Conservation (phyloP, 2,113 vertebrate genomes). For the Calidris pugnax region DNA sequence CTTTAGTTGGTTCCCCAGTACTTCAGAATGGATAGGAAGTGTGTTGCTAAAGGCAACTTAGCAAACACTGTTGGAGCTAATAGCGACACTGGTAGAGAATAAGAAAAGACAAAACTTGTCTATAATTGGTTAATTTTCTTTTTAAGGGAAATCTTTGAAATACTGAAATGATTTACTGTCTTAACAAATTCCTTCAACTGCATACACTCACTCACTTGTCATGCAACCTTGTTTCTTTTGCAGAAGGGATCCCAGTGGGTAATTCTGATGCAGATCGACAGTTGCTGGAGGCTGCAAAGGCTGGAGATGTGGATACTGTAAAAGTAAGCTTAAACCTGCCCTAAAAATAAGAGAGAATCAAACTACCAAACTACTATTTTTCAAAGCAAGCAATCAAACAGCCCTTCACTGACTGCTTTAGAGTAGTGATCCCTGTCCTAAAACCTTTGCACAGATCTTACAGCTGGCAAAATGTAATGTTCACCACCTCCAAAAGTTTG, state of each 20-base stretch:
- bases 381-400: neutral
- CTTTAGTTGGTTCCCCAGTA: neutral
- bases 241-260: slow-evolving; percentile 81
- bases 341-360: neutral
- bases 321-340: slow-evolving; percentile 72
- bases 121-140: neutral
- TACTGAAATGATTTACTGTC: neutral
- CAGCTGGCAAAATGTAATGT: neutral
- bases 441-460: neutral
- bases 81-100: neutral
- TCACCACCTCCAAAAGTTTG: neutral
- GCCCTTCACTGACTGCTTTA: neutral
- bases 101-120: neutral
- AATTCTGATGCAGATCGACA: slow-evolving; percentile 85
- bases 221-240: slow-evolving; percentile 4
- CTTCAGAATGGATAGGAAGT: neutral
- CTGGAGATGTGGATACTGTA: slow-evolving; percentile 84
- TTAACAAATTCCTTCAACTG: neutral
- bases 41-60: neutral
- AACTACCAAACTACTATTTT: neutral
- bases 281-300: slow-evolving; percentile 85
- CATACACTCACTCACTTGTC: neutral
- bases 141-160: neutral
- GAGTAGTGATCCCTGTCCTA: neutral
- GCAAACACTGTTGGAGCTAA: neutral